Evolutionary conservation across 1,140 invertebrate genomes (phyloP), one percentile per base, ranked within the genome.

Genomic region (Acyrthosiphon pisum): DNA sequence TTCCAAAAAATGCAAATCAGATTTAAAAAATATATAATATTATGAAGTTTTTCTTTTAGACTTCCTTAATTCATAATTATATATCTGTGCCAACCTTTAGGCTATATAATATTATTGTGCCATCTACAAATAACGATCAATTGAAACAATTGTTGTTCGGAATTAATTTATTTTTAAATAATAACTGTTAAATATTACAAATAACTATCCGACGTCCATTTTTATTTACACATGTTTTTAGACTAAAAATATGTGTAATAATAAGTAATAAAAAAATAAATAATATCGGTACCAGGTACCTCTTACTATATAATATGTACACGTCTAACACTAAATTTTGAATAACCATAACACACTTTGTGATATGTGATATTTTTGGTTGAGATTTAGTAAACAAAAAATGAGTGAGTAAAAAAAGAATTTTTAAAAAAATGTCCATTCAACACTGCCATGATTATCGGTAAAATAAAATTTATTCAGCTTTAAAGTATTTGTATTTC

Each of bases 381-480:
- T 37, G 35, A 37, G 30, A 8, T 37, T 83, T 83, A 35, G 81
- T 83, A 41, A 83, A 37, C 20, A 41, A 23, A 83, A 41, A 7
- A 81, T 1, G 20, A 83, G n/a, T 76, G n/a, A 35, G 60, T 76
- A 68, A 86, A 44, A 41, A 84, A 44, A 7, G 44, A 44, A 60
- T 30, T 14, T 11, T 30, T 30, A 68, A 50, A 50, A 53, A 53
- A 2, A 41, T 41, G 41, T 76, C 30, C 6, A 8, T 41, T 48
- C 44, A 44, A 87, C 46, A 88, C 46, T 50, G 86, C 86, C 86
- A n/a, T 48, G 86, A 46, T 88, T 88, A 88, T 88, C 18, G 86
- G 46, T 50, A 50, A 30, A n/a, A 46, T 26, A 1, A 44, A 8
- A 44, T 86, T 44, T 86, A 76, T 76, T n/a, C 60, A 20, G 60